Conservation (phyloP, 2,113 vertebrate species). For the Naja naja region DNA sequence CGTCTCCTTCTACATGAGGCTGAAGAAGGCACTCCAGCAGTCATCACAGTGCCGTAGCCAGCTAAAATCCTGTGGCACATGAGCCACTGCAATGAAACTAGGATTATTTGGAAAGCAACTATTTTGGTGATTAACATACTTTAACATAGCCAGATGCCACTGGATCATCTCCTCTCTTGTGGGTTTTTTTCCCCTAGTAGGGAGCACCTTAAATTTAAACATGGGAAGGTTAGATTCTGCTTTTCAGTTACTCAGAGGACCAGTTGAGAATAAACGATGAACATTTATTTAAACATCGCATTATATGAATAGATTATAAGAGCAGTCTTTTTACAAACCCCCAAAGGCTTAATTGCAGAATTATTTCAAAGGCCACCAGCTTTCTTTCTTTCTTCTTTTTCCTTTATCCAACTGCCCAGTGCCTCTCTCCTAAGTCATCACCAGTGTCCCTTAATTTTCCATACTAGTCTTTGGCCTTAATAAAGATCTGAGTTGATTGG, state of each 20-base stretch:
- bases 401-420: not conserved
- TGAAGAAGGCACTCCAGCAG: not conserved
- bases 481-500: not conserved
- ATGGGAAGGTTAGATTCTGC: not conserved
- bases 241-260: not conserved
- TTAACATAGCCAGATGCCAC: not conserved
- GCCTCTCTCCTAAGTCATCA: not conserved
- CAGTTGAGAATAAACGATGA: not conserved
- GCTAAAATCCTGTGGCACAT: not conserved
- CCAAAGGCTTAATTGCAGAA: not conserved
- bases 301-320: not conserved
- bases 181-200: not conserved
- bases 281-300: not conserved
- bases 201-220: not conserved
- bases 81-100: not conserved
- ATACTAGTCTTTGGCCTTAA: not conserved
- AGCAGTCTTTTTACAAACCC: not conserved
- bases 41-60: not conserved
- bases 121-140: not conserved
- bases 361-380: not conserved
- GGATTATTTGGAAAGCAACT: not conserved
- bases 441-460: not conserved
- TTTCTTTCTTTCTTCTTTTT: not conserved
- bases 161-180: not conserved
- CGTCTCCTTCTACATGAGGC: not conserved